Base-by-base conservation (phyloP, 2,888 invertebrate genomes). In the Apamea monoglypha region DNA sequence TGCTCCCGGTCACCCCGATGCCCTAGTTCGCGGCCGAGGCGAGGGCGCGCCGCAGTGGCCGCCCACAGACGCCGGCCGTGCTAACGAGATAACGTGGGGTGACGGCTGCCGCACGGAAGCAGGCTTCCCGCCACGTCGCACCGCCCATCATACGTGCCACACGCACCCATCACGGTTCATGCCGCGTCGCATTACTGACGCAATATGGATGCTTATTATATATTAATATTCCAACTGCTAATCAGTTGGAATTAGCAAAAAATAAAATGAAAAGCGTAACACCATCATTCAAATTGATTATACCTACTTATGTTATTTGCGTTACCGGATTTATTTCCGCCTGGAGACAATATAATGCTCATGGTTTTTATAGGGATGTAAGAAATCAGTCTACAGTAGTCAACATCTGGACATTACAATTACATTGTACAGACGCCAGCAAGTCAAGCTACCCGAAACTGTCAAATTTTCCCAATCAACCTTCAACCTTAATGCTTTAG, bases 1-100 rank as follows among this genome's bases (percentile, higher is more conserved):
- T 91, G 89, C 88, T 89, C 88, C 85, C 88, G 83, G 87, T 84
- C 91, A 90, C 93, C 88, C 88, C 88, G 90, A 91, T 94, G 95
- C 92, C 94, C 95, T 94, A 95, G 90, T 94, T 95, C 92, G 91
- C 90, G 90, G 91, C 88, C 91, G 90, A 90, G 91, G 86, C 88
- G 89, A 91, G 92, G 92, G 91, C 89, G 92, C 92, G 90, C 90
- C 92, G 92, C 93, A 93, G 89, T 92, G 90, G 81, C 89, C 91
- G 85, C 90, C 92, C 92, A 91, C 93, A 92, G 91, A 91, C 90
- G 90, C 90, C 90, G 86, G 83, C 90, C 91, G 89, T 90, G 91
- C 92, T 91, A 91, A 91, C 91, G 92, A 92, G 91, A 91, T 92
- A 90, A 91, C 86, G 89, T 87, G 90, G 88, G 91, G 88, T 90